Evolutionary conservation across 2,797 vertebrate species (phyloP).

Genomic region (Lagodon rhomboides): DNA sequence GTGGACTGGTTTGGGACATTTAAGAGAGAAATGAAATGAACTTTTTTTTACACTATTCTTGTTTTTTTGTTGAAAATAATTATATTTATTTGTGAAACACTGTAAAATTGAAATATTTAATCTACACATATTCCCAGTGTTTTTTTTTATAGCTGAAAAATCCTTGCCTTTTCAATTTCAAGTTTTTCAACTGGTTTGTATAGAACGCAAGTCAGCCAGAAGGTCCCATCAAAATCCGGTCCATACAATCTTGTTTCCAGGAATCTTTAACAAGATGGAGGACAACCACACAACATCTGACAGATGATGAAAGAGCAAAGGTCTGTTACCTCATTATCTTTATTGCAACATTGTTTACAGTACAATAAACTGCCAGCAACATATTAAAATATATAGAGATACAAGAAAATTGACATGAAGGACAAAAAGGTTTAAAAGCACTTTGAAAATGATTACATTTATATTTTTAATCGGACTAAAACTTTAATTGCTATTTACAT

Average conservation of each 20-base stretch:
- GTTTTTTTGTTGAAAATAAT: too few relatives aligned
- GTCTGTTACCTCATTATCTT: conserved; percentile 81
- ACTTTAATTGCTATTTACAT: conserved; percentile 87
- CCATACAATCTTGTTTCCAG: background rate
- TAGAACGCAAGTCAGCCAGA: background rate
- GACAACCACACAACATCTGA: background rate
- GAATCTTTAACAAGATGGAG: background rate
- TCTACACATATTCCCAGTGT: background rate
- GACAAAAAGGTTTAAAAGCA: conserved; percentile 86
- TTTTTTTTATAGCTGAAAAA: background rate
- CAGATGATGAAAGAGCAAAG: conserved; percentile 24
- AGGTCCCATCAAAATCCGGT: background rate
- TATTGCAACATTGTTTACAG: conserved; percentile 88
- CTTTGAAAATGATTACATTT: conserved; percentile 87
- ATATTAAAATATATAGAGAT: conserved; percentile 87
- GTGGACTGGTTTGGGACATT: conserved; percentile 29
- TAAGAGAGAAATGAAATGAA: background rate
- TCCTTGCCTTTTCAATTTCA: background rate
- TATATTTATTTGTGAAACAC: background rate
- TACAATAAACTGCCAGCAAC: conserved; percentile 85
- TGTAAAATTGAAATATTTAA: background rate
- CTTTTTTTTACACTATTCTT: background rate
- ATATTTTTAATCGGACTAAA: conserved; percentile 85
- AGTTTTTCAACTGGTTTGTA: background rate
- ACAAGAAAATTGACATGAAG: conserved; percentile 86